phyloP scores from a whole-genome alignment of 2,888 invertebrate species.

The Ennomos quercinarius region DNA sequence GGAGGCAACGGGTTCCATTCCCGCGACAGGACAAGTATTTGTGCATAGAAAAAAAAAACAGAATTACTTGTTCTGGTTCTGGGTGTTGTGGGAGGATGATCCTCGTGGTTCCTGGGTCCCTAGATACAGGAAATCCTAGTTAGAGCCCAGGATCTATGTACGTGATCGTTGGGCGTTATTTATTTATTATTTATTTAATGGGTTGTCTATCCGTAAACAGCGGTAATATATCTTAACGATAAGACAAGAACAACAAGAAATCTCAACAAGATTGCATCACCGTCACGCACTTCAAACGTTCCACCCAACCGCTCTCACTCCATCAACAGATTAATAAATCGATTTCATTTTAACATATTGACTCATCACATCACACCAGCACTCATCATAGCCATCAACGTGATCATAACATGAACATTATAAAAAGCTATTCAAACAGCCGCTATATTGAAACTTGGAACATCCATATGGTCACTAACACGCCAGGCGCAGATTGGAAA shows the following conservation, averaged over 20 bases:
- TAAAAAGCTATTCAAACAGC: constrained; percentile 4
- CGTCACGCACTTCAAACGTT: not conserved
- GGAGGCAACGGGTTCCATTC: too few relatives aligned
- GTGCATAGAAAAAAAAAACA: too few relatives aligned
- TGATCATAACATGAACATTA: not conserved
- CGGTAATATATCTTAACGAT: constrained; percentile 4
- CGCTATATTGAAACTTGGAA: not conserved
- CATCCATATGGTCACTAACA: constrained; percentile 22
- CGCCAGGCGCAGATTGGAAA: not conserved
- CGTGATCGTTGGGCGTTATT: too few relatives aligned
- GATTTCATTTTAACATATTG: constrained; percentile 2
- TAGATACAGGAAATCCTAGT: too few relatives aligned
- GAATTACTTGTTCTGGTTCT: too few relatives aligned
- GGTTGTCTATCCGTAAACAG: not conserved
- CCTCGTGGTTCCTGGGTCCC: too few relatives aligned
- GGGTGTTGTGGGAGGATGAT: too few relatives aligned
- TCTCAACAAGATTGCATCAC: constrained; percentile 11
- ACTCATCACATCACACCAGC: constrained; percentile 5
- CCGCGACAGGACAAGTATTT: too few relatives aligned
- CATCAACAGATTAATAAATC: not conserved
- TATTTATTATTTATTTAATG: too few relatives aligned
- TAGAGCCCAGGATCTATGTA: too few relatives aligned
- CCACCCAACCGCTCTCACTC: constrained; percentile 3
- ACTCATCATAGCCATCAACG: constrained; percentile 8
- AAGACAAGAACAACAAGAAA: constrained; percentile 11